Evolutionary conservation across 2,888 invertebrate species (phyloP).

Genomic region (Zonitis immaculata): DNA sequence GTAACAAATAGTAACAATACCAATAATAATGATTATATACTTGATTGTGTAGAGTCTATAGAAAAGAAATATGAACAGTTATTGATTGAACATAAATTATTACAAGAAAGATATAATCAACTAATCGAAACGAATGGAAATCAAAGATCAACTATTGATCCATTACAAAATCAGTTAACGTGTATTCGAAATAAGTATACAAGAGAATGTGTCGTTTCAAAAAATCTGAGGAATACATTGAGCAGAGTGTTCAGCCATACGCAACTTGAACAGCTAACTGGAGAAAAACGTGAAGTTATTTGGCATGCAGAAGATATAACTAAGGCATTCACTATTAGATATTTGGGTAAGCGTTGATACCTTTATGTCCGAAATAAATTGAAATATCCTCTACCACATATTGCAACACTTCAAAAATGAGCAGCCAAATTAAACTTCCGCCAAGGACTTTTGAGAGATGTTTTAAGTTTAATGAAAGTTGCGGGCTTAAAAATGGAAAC

Average conservation of each 20-base stretch:
- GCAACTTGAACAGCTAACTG: not conserved
- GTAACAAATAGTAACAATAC: too few species aligned
- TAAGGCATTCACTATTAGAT: slow-evolving; percentile 19
- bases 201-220: not conserved
- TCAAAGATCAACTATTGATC: not conserved
- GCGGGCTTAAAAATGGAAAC: not conserved
- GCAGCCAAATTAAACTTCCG: slow-evolving; percentile 14
- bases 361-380: slow-evolving; percentile 16
- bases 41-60: too few species aligned
- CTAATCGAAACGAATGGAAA: not conserved
- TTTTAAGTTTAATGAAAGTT: not conserved
- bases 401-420: slow-evolving; percentile 26
- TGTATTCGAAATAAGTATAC: not conserved
- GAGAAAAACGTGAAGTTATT: not conserved
- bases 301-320: slow-evolving; percentile 10
- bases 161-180: not conserved
- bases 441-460: not conserved
- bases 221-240: not conserved
- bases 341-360: slow-evolving; percentile 22
- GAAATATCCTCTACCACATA: slow-evolving; percentile 24
- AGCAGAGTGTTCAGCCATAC: not conserved
- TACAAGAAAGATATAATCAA: not conserved
- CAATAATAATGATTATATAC: too few species aligned
- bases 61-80: too few species aligned
- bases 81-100: too few species aligned